Evolutionary conservation across 2,113 vertebrate species (phyloP).

Genomic region (Microtus oregoni): DNA sequence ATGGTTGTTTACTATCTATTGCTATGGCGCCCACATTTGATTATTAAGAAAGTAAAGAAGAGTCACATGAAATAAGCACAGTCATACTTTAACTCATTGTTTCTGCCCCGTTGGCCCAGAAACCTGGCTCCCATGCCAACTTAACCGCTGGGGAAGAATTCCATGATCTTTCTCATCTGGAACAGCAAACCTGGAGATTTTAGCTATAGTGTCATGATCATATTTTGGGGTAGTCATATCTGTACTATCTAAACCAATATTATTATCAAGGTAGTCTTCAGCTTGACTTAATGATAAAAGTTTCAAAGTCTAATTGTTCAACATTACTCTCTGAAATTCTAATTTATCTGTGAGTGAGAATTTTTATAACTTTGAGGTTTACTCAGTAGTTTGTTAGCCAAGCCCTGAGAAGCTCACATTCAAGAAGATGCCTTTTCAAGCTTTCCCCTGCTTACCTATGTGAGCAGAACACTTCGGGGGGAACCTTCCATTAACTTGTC

Average conservation of each 20-base stretch:
- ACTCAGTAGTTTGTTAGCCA: not conserved
- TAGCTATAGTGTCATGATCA: not conserved
- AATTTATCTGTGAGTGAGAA: slow-evolving; percentile 52
- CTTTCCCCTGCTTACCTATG: not conserved
- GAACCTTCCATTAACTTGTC: not conserved
- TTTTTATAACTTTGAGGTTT: slow-evolving; percentile 40
- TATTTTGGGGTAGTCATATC: not conserved
- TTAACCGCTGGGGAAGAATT: not conserved
- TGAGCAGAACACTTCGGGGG: slow-evolving; percentile 34
- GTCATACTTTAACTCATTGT: not conserved
- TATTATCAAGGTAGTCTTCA: not conserved
- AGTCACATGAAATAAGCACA: not conserved
- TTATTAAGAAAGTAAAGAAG: slow-evolving; percentile 6
- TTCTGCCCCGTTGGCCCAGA: not conserved
- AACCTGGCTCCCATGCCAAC: not conserved
- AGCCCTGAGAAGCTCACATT: slow-evolving; percentile 9
- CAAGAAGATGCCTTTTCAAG: slow-evolving; percentile 17
- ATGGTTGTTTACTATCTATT: not conserved
- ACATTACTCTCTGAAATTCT: not conserved
- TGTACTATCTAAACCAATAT: not conserved
- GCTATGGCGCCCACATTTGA: not conserved
- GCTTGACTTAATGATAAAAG: slow-evolving; percentile 47
- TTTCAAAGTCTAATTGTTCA: slow-evolving; percentile 30
- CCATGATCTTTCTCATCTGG: not conserved
- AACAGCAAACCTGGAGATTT: not conserved